phyloP scores from a whole-genome alignment of 2,888 invertebrate genomes.

The Meta bourneti region DNA sequence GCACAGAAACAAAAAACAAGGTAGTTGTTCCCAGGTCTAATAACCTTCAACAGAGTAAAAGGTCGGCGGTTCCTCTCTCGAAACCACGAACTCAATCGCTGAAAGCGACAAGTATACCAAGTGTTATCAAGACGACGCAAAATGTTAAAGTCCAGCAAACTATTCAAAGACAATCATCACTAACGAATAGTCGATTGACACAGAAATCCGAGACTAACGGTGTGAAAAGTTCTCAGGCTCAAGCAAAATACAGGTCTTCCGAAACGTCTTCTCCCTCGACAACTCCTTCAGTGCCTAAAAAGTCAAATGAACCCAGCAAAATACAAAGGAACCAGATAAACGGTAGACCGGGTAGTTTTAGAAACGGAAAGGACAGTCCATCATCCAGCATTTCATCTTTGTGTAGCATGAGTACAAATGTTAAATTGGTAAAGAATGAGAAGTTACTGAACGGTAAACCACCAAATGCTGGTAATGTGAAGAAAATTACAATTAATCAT shows the following conservation, averaged over 20 bases:
- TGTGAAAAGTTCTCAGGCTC: not conserved
- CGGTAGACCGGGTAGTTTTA: constrained; percentile 20
- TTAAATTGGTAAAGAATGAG: constrained; percentile 59
- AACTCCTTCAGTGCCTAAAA: constrained; percentile 12
- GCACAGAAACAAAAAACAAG: constrained; percentile 64
- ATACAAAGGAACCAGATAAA: constrained; percentile 24
- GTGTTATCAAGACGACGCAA: constrained; percentile 69
- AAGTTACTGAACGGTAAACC: constrained; percentile 21
- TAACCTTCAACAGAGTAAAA: constrained; percentile 3
- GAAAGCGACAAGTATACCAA: constrained; percentile 49
- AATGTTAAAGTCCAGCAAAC: constrained; percentile 72
- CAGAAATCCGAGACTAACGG: constrained; percentile 28
- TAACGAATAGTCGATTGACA: not conserved
- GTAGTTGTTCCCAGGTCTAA: constrained; percentile 50
- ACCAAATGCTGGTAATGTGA: not conserved
- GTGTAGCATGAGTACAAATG: constrained; percentile 67
- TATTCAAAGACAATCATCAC: constrained; percentile 22
- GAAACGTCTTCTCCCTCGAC: not conserved
- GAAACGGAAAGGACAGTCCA: constrained; percentile 46
- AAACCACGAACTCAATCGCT: constrained; percentile 38
- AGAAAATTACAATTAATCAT: constrained; percentile 70
- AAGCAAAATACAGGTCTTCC: constrained; percentile 1
- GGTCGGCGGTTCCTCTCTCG: not conserved
- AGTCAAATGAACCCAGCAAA: not conserved
- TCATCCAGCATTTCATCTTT: constrained; percentile 64